Percentiles rank a stretch among this genome's conserved stretches.
phyloP scores from a whole-genome alignment of 2,797 vertebrate genomes.

The Hypotaenidia okinawae region DNA sequence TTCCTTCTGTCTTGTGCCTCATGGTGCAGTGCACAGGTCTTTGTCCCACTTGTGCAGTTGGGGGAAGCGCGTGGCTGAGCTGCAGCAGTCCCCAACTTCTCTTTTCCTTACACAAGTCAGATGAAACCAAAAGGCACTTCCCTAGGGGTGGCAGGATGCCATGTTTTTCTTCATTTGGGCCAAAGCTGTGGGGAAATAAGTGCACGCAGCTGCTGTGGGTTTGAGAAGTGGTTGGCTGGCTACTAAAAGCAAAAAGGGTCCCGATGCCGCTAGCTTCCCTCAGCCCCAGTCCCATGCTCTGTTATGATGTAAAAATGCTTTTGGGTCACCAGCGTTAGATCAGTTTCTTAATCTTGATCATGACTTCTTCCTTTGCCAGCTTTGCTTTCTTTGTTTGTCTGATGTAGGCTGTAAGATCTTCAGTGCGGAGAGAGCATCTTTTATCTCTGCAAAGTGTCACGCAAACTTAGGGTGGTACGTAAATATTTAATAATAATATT shows the following conservation, averaged over 20 bases:
- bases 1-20: not conserved
- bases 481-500: constrained; percentile 66
- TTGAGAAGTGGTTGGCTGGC: not conserved
- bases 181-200: not conserved
- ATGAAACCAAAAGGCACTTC: not conserved
- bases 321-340: constrained; percentile 12
- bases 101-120: not conserved
- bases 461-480: not conserved
- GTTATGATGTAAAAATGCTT: constrained; percentile 21
- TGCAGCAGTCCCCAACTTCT: not conserved
- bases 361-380: not conserved
- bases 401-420: constrained; percentile 21
- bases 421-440: constrained; percentile 14
- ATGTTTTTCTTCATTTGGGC: not conserved
- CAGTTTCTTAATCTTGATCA: not conserved
- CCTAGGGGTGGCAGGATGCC: not conserved
- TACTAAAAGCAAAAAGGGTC: not conserved
- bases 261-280: not conserved
- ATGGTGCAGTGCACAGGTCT: not conserved
- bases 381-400: not conserved
- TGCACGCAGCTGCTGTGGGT: not conserved
- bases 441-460: constrained; percentile 28
- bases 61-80: not conserved
- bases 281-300: not conserved
- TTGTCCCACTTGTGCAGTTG: not conserved